phyloP scores from a whole-genome alignment of 2,797 vertebrate species.

The Chrosomus eos region DNA sequence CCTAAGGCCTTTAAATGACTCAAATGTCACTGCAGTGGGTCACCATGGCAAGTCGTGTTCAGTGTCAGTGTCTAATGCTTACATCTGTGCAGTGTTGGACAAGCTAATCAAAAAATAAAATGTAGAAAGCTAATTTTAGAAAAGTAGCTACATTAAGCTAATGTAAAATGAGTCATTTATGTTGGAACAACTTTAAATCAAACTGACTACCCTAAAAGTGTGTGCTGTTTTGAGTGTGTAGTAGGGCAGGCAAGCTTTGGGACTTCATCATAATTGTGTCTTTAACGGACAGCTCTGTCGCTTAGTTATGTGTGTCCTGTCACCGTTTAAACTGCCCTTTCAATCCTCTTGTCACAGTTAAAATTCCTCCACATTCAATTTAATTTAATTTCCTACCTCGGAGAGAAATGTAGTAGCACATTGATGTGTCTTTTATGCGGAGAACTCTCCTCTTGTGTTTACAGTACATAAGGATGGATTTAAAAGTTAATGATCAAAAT shows the following conservation, averaged over 20 bases:
- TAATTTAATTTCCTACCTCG: too few species aligned
- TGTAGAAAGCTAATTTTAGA: background rate
- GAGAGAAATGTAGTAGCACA: background rate
- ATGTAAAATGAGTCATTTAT: background rate
- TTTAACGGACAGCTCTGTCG: background rate
- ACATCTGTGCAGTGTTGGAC: background rate
- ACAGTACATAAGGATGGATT: background rate
- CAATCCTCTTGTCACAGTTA: too few species aligned
- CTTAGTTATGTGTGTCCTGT: background rate
- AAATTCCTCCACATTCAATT: too few species aligned
- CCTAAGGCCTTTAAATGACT: constrained; percentile 28
- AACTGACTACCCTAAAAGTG: background rate
- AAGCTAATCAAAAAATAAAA: background rate
- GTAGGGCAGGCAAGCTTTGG: background rate
- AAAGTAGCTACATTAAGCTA: background rate
- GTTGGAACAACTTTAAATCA: background rate
- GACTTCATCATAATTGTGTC: background rate
- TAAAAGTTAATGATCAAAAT: background rate
- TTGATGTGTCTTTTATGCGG: background rate
- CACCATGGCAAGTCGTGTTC: background rate
- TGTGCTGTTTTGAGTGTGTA: background rate
- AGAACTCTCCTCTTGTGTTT: background rate
- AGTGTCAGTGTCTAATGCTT: constrained; percentile 5
- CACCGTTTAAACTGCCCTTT: background rate
- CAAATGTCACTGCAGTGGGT: constrained; percentile 17